Percentiles rank a stretch among this genome's conserved stretches.
These are phyloP conservation scores for Lasioglossum malachurum DNA, from an alignment of 2,888 invertebrate species.

Conservation along the genomic window DNA sequence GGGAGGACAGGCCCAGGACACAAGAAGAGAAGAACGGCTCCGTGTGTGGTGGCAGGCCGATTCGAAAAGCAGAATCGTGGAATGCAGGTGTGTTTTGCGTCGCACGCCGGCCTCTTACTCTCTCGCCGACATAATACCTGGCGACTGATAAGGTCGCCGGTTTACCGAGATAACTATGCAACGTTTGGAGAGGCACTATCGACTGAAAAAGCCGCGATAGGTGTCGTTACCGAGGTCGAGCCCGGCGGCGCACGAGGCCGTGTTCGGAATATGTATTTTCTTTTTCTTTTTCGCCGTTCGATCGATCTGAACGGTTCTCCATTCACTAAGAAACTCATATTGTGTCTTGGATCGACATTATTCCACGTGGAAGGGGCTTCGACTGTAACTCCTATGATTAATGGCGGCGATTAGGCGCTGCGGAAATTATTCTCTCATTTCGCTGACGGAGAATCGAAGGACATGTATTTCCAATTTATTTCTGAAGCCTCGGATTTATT, in stretches of 20 bases:
- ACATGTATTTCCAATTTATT: not conserved
- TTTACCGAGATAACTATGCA: slow-evolving; percentile 75
- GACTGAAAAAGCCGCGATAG: slow-evolving; percentile 47
- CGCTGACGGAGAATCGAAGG: not conserved
- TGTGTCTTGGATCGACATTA: not conserved
- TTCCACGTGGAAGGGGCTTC: not conserved
- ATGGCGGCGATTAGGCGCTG: not conserved
- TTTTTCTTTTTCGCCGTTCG: not conserved
- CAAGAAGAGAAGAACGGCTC: not conserved
- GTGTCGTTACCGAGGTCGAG: slow-evolving; percentile 12
- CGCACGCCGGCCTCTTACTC: slow-evolving; percentile 42
- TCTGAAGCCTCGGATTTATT: not conserved
- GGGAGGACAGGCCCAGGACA: not conserved
- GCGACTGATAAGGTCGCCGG: slow-evolving; percentile 73
- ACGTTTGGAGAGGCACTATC: slow-evolving; percentile 57
- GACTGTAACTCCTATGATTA: not conserved
- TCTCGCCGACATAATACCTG: slow-evolving; percentile 70
- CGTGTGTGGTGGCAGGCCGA: slow-evolving; percentile 15
- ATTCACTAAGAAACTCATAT: not conserved
- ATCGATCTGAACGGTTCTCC: not conserved
- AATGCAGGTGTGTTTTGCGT: slow-evolving; percentile 69
- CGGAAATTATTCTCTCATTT: not conserved
- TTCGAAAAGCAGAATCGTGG: slow-evolving; percentile 55
- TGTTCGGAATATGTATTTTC: slow-evolving; percentile 17
- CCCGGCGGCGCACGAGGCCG: not conserved